Base-by-base conservation (phyloP, 2,888 invertebrate species). In the Caenorhabditis sp. region DNA sequence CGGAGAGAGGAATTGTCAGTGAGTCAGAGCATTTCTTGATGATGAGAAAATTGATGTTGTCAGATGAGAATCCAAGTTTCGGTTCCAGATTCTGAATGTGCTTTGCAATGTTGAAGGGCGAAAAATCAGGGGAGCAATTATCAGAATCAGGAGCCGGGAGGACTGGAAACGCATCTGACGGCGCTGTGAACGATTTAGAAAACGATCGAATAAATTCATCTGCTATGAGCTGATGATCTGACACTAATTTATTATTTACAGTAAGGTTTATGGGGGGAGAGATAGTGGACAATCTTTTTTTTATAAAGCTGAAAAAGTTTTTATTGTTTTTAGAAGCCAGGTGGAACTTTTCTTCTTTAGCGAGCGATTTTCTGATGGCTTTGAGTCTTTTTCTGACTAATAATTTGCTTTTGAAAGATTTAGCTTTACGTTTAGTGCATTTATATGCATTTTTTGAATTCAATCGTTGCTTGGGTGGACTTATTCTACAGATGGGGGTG, bases 1-100 rank as follows among this genome's bases (percentile, higher is more conserved):
- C 8, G 0, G 74, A 63, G 5, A 74, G 63, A 19, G 64, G 74
- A 1, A 74, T n/a, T 14, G 63, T 7, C 8, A 74, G 63, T 10
- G 74, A 6, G 10, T 63, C 54, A 3, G n/a, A 10, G 41, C 63
- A 74, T 3, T 35, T 49, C 38, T 74, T 74, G 4, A 63, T 22
- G 3, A 63, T 22, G 22, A 19, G 31, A 31, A 59, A 72, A 14
- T 59, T 72, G 8, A 47, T 28, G 14, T 0, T 0, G n/a, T 72
- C 59, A 8, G 47, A 0, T 7, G 70, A 72, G 47, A 19, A 72
- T 0, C 70, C 70, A 2, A 59, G 3, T 47, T 49, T 59, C 0
- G 70, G 59, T 8, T 28, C 8, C 1, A 72, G 59, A 2, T 26
- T 31, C 1, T 28, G 16, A 7, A 72, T 59, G 12, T 8, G 10